Base-by-base conservation (phyloP, 2,888 invertebrate species). In the Mythimna ferrago region DNA sequence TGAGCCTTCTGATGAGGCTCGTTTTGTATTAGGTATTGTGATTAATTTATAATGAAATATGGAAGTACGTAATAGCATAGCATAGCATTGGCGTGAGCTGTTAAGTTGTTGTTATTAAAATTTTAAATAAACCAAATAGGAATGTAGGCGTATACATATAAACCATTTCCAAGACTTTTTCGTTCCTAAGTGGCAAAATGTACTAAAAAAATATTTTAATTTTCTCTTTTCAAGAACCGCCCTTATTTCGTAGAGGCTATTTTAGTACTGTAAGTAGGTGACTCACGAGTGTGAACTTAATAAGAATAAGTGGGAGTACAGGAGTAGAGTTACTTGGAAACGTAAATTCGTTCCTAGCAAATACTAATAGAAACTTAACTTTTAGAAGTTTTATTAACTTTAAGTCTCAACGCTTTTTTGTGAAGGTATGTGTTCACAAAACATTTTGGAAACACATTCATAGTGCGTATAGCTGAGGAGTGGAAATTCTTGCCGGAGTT, bases 191-290 rank as follows among this genome's bases (percentile, higher is more conserved):
- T 63, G 44, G 57, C 51, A 41, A 51, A 44, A 0, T 41, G 16
- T 66, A 21, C 73, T 21, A 1, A 7, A 38, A 38, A 73, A 79
- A 16, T 21, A 41, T 11, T 54, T 41, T 19, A 60, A 58, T 65
- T 61, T 72, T 16, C 11, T 6, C 16, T 65, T 78, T 41, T 54
- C 10, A 54, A 32, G 48, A 64, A 51, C n/a, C 11, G 19, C 48
- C 32, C n/a, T 72, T 64, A 19, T 48, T 26, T 26, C 4, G 9
- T 38, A 19, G 6, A 10, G n/a, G 67, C 41, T 56, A 75, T 76
- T 26, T 57, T 44, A 51, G 11, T 41, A 26, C 1, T 26, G 7
- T 11, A 4, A 21, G 41, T 56, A 61, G 44, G 7, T 66, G 74
- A 54, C 26, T 73, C 44, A 73, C 19, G 9, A 26, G 5, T 21